Evolutionary conservation across 2,888 invertebrate genomes (phyloP), one percentile per base, ranked within the genome.

Genomic region (Oxyteleia sp.): DNA sequence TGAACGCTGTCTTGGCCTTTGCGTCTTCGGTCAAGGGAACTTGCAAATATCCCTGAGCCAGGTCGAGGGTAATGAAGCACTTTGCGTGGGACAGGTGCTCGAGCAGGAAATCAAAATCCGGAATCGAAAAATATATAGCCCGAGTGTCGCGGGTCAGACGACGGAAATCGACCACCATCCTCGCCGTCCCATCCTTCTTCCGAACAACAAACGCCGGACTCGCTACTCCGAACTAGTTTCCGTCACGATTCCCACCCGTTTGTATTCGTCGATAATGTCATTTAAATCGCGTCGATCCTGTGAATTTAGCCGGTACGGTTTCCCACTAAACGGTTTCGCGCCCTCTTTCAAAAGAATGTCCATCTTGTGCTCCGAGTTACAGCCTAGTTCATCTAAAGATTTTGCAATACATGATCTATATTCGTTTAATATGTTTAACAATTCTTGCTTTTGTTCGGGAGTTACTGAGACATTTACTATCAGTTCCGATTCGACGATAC

Each of bases 151-250:
- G 8, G 64, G 82, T 82, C 5, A 78, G 11, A 0, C 29, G n/a
- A 0, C 80, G 18, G 13, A 66, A 80, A 32, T 85, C 80, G 1
- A 85, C 45, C 0, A 85, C 74, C 81, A 83, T 82, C 11, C 78
- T 47, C 4, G 57, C 49, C 0, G 57, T 15, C 2, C 78, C 83
- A 35, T 83, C 81, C 16, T 79, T 76, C 26, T 83, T 84, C 0
- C 74, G 18, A 0, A 85, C 66, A 0, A 85, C 4, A 32, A 85
- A 85, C 0, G 72, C 82, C 1, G 82, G 71, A 59, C 72, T 85
- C 1, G 80, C 82, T n/a, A 41, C 1, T 45, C 49, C 1, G 82
- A 75, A 29, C 49, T 29, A 10, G 75, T 75, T 8, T 75, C 82
- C 4, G 68, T 69, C 11, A 82, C 43, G 0, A 82, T 45, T 2